Conservation (phyloP, 2,113 vertebrate genomes). For the Gorsachius goisagi region DNA sequence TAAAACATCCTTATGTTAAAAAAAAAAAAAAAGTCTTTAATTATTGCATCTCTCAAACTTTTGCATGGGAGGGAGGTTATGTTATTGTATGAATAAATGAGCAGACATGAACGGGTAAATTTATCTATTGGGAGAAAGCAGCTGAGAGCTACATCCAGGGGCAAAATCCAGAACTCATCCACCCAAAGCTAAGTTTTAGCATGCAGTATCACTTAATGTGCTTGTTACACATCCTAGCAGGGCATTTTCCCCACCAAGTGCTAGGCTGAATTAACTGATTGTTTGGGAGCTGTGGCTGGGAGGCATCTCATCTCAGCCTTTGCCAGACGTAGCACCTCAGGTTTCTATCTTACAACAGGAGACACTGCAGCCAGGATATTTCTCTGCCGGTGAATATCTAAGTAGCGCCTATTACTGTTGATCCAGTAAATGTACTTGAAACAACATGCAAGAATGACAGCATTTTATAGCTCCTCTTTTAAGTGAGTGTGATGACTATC, state of each 20-base stretch:
- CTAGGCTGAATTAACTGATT: not conserved
- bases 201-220: not conserved
- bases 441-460: slow-evolving; percentile 15
- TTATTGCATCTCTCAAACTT: not conserved
- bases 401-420: not conserved
- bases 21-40: not conserved
- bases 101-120: not conserved
- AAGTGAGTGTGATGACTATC: not conserved
- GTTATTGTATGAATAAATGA: not conserved
- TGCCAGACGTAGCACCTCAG: not conserved
- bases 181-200: not conserved
- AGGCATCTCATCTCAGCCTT: not conserved
- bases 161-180: not conserved
- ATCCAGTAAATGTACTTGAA: slow-evolving; percentile 13
- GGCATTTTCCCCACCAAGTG: not conserved
- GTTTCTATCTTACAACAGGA: not conserved
- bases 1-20: not conserved
- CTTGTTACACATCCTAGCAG: not conserved
- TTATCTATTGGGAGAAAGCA: not conserved
- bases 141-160: not conserved
- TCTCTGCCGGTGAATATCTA: not conserved
- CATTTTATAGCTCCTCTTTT: not conserved
- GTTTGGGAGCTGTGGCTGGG: not conserved
- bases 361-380: not conserved
- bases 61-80: not conserved